Evolutionary conservation across 2,888 invertebrate species (phyloP).

Genomic region (Rotaria magnacalcarata): DNA sequence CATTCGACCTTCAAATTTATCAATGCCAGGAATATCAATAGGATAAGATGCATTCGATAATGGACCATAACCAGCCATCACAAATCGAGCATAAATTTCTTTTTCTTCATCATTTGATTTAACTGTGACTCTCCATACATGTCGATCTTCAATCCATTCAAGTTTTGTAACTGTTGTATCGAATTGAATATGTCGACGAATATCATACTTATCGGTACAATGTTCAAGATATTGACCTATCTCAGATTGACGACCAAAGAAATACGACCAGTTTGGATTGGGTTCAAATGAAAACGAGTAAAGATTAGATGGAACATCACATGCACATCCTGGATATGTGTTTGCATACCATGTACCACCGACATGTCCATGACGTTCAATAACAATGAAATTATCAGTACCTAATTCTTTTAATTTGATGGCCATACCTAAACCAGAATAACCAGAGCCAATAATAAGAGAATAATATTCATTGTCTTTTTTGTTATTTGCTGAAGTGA

Average conservation of each 20-base stretch:
- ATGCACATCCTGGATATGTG: slow-evolving; percentile 14
- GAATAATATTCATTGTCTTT: background rate
- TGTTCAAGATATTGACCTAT: background rate
- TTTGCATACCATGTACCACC: slow-evolving; percentile 5
- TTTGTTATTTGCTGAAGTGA: too few species aligned
- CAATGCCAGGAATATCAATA: background rate
- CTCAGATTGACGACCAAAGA: background rate
- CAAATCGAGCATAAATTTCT: background rate
- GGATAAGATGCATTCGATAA: background rate
- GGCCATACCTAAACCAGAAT: background rate
- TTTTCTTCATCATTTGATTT: background rate
- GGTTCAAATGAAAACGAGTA: slow-evolving; percentile 29
- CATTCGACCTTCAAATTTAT: background rate
- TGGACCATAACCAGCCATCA: background rate
- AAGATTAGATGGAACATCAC: slow-evolving; percentile 31
- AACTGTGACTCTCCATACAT: background rate
- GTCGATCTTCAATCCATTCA: background rate
- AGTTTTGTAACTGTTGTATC: background rate
- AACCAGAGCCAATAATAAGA: background rate
- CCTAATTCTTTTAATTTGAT: slow-evolving; percentile 1
- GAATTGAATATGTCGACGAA: background rate
- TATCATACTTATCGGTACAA: background rate
- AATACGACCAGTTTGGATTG: background rate
- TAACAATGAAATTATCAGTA: background rate
- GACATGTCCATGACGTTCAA: background rate